A percentile compares a stretch with the other conserved stretches of the same genome.
These are phyloP conservation scores for Conger conger DNA, from an alignment of 2,113 vertebrate genomes.

Conservation along the genomic window DNA sequence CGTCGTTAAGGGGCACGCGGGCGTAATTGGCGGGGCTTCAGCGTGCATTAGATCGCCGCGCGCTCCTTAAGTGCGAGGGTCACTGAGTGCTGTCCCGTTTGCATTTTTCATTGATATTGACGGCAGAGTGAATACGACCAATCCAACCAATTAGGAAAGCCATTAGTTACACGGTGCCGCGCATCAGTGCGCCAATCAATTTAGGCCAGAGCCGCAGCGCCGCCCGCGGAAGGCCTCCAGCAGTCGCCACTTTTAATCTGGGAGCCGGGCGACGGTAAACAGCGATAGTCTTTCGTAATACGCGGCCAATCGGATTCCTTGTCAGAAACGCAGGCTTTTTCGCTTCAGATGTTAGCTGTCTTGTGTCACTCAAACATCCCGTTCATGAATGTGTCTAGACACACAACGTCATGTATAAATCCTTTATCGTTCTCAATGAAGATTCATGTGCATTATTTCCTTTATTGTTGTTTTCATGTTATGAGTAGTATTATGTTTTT, in stretches of 20 bases:
- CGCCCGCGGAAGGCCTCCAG: background rate
- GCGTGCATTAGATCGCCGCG: background rate
- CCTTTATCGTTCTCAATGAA: conserved; percentile 50
- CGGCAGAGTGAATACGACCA: background rate
- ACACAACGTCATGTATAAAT: conserved; percentile 31
- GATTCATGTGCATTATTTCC: conserved; percentile 37
- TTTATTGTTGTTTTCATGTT: conserved; percentile 40
- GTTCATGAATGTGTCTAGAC: background rate
- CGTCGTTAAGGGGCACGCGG: background rate
- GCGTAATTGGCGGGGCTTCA: background rate
- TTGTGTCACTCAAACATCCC: background rate
- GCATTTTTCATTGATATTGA: background rate
- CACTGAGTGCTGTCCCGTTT: background rate
- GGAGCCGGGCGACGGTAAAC: too few species aligned
- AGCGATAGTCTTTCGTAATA: background rate
- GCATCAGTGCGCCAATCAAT: background rate
- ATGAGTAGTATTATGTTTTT: conserved; percentile 52
- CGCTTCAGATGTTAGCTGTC: too few species aligned
- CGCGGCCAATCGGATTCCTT: background rate
- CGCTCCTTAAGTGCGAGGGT: background rate
- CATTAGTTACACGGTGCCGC: background rate
- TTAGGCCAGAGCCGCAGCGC: background rate
- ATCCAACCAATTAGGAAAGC: background rate
- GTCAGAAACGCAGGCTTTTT: background rate
- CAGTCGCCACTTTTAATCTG: background rate